Base-by-base conservation (phyloP, 1,140 invertebrate species). In the Drosophila truncata region DNA sequence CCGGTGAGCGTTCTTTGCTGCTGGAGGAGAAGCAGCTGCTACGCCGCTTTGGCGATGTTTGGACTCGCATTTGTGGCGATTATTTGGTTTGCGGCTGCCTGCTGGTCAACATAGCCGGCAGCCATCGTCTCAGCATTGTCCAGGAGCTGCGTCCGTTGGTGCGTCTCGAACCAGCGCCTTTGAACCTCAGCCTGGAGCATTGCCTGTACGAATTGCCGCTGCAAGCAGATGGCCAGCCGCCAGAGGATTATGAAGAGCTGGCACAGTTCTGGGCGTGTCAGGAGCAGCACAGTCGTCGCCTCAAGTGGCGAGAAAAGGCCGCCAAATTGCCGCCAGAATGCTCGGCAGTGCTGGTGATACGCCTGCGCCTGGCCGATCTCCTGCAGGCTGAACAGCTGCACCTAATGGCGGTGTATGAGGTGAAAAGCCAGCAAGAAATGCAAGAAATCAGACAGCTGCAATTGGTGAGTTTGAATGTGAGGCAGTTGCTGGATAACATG, bases 191-290 rank as follows among this genome's bases (percentile, higher is more conserved):
- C 33, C 46, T 62, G 31, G 65, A 47, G 7, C 71, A 91, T 50
- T 67, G 86, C 3, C 46, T 90, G 13, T 90, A 82, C 25, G 86
- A 90, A 59, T 49, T 91, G 49, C 86, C 86, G 0, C 6, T 71
- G 50, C 64, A 61, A 16, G 10, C 78, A 2, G 47, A 82, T 31
- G 78, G 74, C 10, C 49, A 71, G 23, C 81, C 80, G 9, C 77
- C 84, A 1, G 77, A 84, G 31, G 82, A 91, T 14, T 85, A 73
- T 18, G 70, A 66, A 11, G 49, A 76, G 10, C 27, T 85, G 60
- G 78, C 82, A 1, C 86, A 85, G 47, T 90, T 90, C 57, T 90
- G 86, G 82, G 67, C 78, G 2, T 79, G 82, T 16, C 86, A 91
- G 55, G 47, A 90, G 20, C 78, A 81, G 50, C 66, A 69, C 37